Evolutionary conservation across 2,797 vertebrate species (phyloP).

Genomic region (Dicrostonyx torquatus): DNA sequence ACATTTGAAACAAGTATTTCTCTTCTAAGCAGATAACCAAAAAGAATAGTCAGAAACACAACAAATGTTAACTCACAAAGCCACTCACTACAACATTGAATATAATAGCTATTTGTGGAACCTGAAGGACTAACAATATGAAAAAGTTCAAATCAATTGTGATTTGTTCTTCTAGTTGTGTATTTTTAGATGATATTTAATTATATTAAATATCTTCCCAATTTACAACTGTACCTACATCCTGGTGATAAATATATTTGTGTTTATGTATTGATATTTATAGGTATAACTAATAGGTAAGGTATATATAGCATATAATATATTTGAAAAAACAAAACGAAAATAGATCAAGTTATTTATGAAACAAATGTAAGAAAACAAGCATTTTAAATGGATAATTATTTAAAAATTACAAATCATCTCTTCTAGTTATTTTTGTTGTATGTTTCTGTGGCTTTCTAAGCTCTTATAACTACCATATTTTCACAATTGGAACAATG

Average conservation of each 20-base stretch:
- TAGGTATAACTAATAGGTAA: not conserved
- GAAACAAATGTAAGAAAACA: slow-evolving; percentile 14
- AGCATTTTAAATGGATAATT: not conserved
- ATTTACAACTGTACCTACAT: not conserved
- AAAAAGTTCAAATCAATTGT: slow-evolving; percentile 20
- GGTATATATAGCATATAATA: not conserved
- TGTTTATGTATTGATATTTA: not conserved
- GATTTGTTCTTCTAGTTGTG: not conserved
- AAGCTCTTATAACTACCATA: not conserved
- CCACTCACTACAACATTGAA: not conserved
- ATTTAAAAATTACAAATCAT: not conserved
- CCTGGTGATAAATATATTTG: not conserved
- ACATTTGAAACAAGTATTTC: not conserved
- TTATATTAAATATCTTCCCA: not conserved
- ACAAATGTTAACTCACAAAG: not conserved
- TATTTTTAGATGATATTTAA: slow-evolving; percentile 37
- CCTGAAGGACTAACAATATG: not conserved
- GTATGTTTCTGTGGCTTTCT: not conserved
- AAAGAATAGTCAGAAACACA: not conserved
- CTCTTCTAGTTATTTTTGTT: not conserved
- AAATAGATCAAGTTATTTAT: not conserved
- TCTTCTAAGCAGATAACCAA: not conserved
- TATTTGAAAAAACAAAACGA: not conserved
- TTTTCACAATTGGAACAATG: slow-evolving; percentile 17
- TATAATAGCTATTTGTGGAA: not conserved